Evolutionary conservation across 1,140 invertebrate genomes (phyloP), one percentile per base, ranked within the genome.

Genomic region (Drosophila albomicans): DNA sequence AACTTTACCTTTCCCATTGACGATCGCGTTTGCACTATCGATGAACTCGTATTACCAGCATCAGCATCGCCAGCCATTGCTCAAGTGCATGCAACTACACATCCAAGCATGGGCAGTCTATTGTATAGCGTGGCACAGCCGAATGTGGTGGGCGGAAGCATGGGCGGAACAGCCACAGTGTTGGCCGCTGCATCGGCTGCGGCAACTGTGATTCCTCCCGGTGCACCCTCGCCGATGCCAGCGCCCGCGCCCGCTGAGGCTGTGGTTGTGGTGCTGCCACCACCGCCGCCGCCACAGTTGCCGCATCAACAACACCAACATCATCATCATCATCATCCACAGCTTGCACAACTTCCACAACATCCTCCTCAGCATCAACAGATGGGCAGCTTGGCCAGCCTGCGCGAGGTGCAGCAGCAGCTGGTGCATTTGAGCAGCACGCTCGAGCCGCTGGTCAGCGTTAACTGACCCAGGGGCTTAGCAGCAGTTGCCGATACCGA

Each of bases 1-100:
- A 93, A 91, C 82, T 93, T 93, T 54, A 92, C 89, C 43, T 93
- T 92, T 66, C 92, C 91, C 67, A 88, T 92, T 35, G 92, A 92
- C 46, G 92, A 93, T 81, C 89, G 90, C 28, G 91, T 92, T 32
- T 93, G 92, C 68, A 93, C 92, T 28, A 91, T 92, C 72, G 92
- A 93, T 73, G 92, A 93, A 16, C 64, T 93, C 35, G 76, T 92
- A 5, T 48, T 91, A 57, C 86, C 89, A 0, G 79, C 91, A 30
- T 74, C 91, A 16, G 85, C 91, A 7, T 25, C 89, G 16, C 85
- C 80, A 1, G 56, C 71, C 28, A 25, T 41, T 25, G 61, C 76
- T 57, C 62, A 72, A 46, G 57, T 72, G n/a, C 69, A 72, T 15
- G 35, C 35, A 8, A 76, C 20, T 25, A 25, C 52, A 1, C 81